Base-by-base conservation (phyloP, 2,888 invertebrate species). In the Trachelus troglodyta region DNA sequence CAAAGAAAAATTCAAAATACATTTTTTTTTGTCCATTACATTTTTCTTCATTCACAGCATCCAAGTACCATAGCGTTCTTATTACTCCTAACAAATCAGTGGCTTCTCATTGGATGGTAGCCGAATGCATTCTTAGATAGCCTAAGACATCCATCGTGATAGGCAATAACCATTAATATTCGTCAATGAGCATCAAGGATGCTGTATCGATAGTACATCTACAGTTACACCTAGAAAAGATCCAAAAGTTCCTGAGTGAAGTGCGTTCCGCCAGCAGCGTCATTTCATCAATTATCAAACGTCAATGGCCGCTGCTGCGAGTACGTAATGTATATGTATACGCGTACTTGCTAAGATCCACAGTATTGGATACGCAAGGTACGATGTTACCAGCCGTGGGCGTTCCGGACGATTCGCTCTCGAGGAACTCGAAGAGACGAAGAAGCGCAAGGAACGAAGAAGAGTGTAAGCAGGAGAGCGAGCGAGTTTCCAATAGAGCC, bases 251-350 rank as follows among this genome's bases (percentile, higher is more conserved):
- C 23, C 56, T 56, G 56, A 56, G 56, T 23, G 56, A 56, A 23
- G 56, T 9, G 56, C 56, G 56, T 56, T 56, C 56, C 56, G 56
- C 56, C 23, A 56, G 56, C 82, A 80, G 81, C 85, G 86, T 85
- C 85, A 83, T 86, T 87, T 84, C 83, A 85, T 86, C 85, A 85
- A 85, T 86, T 87, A 84, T 82, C 56, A 82, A 81, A 76, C 81
- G 76, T 80, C 82, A 80, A 82, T 81, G 81, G 77, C 78, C 56
- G 23, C 56, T 23, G 56, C 23, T 9, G 23, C 56, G 56, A 56
- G 56, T 23, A 56, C 56, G 56, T 23, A 56, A 56, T 56, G 74
- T 40, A 75, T 12, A 56, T 56, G 78, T 75, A 74, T 81, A 35
- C 77, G 73, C 75, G 77, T 75, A 69, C 71, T 69, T 56, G 40